Percentiles rank a stretch among this genome's conserved stretches.
These are phyloP conservation scores for Terebella lapidaria DNA, from an alignment of 2,888 invertebrate genomes.

Conservation along the genomic window DNA sequence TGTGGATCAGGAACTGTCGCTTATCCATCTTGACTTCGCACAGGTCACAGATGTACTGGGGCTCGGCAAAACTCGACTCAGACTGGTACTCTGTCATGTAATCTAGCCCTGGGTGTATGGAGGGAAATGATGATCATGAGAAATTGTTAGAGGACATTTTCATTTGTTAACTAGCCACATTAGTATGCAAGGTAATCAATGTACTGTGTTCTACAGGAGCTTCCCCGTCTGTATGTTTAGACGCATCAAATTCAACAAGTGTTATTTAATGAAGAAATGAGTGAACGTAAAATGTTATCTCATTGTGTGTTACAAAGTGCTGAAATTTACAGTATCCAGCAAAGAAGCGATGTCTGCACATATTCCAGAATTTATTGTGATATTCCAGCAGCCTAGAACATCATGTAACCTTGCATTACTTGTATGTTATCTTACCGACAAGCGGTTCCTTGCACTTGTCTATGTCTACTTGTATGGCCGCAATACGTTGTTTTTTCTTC, in stretches of 20 bases:
- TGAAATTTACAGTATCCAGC: no score
- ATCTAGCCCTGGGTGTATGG: slow-evolving; percentile 14
- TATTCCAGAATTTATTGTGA: background rate
- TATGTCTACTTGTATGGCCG: background rate
- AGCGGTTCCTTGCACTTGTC: background rate
- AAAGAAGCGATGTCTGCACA: background rate
- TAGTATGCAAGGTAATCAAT: no score
- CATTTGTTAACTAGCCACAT: no score
- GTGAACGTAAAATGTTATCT: no score
- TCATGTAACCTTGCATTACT: background rate
- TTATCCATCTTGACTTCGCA: slow-evolving; percentile 38
- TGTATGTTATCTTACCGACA: background rate
- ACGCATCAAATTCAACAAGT: no score
- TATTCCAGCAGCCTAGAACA: background rate
- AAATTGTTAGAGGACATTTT: no score
- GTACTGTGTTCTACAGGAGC: no score
- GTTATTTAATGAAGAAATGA: no score
- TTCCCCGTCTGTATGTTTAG: no score
- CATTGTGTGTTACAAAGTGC: no score
- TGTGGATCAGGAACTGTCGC: slow-evolving; percentile 29
- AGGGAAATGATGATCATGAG: no score
- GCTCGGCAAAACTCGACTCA: slow-evolving; percentile 2
- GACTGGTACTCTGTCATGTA: slow-evolving; percentile 17
- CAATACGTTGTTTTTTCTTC: background rate
- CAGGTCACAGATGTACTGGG: slow-evolving; percentile 33